phyloP scores from a whole-genome alignment of 2,888 invertebrate species.

The Acronicta alni region DNA sequence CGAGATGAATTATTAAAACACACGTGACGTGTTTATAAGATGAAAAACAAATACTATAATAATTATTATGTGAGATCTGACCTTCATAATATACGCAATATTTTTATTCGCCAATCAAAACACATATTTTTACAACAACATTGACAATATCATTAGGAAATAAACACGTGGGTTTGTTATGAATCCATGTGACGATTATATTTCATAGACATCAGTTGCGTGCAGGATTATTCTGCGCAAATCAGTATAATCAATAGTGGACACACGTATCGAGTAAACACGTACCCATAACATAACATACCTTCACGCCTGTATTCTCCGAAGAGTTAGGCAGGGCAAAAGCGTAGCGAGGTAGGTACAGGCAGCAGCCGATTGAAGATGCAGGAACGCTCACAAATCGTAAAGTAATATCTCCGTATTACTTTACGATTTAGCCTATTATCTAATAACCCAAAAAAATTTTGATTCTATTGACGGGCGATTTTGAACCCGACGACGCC shows the following conservation, averaged over 20 bases:
- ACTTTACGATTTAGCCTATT: too few species aligned
- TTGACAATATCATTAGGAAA: slow-evolving; percentile 28
- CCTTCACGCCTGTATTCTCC: too few species aligned
- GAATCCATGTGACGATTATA: slow-evolving; percentile 37
- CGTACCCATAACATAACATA: too few species aligned
- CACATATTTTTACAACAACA: slow-evolving; percentile 23
- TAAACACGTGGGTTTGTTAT: slow-evolving; percentile 16
- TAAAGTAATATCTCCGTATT: too few species aligned
- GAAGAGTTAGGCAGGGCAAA: too few species aligned
- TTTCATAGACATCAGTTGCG: slow-evolving; percentile 39
- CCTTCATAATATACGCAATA: slow-evolving; percentile 29
- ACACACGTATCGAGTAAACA: slow-evolving; percentile 17
- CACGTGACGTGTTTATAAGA: slow-evolving; percentile 14
- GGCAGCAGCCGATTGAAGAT: too few species aligned
- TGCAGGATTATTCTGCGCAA: slow-evolving; percentile 47
- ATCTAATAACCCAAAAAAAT: too few species aligned
- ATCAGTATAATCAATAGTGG: slow-evolving; percentile 40
- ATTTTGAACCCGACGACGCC: too few species aligned
- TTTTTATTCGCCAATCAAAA: slow-evolving; percentile 32
- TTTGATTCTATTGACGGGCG: too few species aligned
- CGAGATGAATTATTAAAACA: slow-evolving; percentile 18
- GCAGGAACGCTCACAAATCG: too few species aligned
- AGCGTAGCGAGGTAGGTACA: too few species aligned
- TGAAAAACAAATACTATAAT: slow-evolving; percentile 11
- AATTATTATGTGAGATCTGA: slow-evolving; percentile 27